Conservation (phyloP, 1,140 invertebrate species). For the Drosophila takahashii region DNA sequence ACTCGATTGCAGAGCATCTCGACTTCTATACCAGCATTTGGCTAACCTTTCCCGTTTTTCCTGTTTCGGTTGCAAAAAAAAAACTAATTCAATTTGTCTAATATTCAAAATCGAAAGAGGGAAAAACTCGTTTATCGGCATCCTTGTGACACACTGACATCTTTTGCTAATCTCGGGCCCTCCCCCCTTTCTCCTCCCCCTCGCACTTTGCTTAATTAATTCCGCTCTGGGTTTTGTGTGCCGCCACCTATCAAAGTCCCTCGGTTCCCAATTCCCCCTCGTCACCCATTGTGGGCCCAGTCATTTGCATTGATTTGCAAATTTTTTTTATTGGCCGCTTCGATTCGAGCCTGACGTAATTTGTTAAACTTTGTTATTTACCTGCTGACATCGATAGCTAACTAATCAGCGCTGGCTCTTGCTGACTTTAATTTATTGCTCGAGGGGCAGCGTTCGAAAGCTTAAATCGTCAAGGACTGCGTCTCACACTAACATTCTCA, state of each 20-base stretch:
- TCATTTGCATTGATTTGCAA: conserved; percentile 80
- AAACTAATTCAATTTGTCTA: conserved; percentile 64
- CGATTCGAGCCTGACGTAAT: conserved; percentile 61
- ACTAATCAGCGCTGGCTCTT: conserved; percentile 60
- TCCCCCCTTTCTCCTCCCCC: not conserved
- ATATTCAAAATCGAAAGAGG: conserved; percentile 64
- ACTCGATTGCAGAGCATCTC: conserved; percentile 10
- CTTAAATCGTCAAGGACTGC: conserved; percentile 38
- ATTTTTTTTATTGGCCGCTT: conserved; percentile 53
- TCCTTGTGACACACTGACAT: conserved; percentile 81
- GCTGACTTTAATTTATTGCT: conserved; percentile 46
- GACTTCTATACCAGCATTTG: conserved; percentile 2
- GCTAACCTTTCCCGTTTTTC: conserved; percentile 38
- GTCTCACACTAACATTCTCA: not conserved
- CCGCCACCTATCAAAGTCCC: conserved; percentile 5
- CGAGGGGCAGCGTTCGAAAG: not conserved
- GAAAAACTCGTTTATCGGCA: conserved; percentile 64
- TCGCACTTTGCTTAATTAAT: conserved; percentile 73
- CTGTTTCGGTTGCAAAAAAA: conserved; percentile 37
- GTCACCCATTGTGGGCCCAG: conserved; percentile 34
- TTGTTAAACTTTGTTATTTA: conserved; percentile 72
- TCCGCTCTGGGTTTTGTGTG: conserved; percentile 68
- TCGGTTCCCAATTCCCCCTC: not conserved
- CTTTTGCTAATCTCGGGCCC: conserved; percentile 48
- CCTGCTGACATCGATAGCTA: conserved; percentile 57